Percentiles rank a stretch among this genome's conserved stretches.
These are phyloP conservation scores for Leptinotarsa undecemlineata DNA, from an alignment of 1,140 invertebrate genomes.

Conservation along the genomic window DNA sequence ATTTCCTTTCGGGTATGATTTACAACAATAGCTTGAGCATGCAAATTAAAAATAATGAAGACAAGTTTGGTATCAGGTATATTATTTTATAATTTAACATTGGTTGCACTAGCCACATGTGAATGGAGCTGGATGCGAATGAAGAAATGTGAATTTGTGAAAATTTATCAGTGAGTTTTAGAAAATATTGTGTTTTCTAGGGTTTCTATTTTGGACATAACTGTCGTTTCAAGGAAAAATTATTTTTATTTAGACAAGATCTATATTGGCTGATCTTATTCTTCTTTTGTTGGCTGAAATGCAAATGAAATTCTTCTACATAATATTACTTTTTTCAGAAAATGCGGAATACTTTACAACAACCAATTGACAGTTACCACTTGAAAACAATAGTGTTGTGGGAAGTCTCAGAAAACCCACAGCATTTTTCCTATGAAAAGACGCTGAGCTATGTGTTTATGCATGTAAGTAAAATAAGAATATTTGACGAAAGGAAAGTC, in stretches of 20 bases:
- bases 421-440: slow-evolving; percentile 53
- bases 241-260: no score
- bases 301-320: neutral
- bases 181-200: neutral
- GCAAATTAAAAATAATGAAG: no score
- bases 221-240: neutral
- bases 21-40: no score
- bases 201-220: neutral
- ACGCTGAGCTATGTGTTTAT: slow-evolving; percentile 54
- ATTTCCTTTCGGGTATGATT: no score
- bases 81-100: no score
- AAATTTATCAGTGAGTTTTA: neutral
- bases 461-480: slow-evolving; percentile 29
- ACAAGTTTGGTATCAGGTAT: no score
- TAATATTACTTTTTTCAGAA: slow-evolving; percentile 51
- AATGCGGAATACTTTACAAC: slow-evolving; percentile 53
- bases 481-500: no score
- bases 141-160: no score
- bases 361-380: slow-evolving; percentile 58
- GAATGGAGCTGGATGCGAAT: no score
- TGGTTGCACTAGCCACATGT: no score
- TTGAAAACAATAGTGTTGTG: slow-evolving; percentile 59
- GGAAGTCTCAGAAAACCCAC: slow-evolving; percentile 42
- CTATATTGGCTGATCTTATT: no score
- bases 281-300: neutral